Percentiles rank a stretch among this genome's conserved stretches.
Conservation (phyloP, 30 jellyfish, hydroid and myxozoan genomes). For the Rhopilema esculentum region DNA sequence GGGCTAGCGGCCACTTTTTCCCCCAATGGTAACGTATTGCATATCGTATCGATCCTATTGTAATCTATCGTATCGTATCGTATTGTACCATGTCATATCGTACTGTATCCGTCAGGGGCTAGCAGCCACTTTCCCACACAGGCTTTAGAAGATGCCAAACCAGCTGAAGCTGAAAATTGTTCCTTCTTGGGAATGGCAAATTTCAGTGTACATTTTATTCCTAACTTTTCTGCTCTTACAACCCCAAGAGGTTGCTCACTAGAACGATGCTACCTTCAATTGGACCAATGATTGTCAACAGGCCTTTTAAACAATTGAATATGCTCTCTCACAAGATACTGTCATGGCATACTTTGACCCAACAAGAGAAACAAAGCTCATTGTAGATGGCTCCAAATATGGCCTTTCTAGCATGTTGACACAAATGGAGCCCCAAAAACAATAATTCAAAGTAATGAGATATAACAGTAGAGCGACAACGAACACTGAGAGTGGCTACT, state of each 20-base stretch:
- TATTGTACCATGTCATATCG: no score
- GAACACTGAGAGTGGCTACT: conserved; percentile 4
- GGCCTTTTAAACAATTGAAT: conserved; percentile 28
- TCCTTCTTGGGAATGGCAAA: conserved; percentile 62
- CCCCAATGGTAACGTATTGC: no score
- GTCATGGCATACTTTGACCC: conserved; percentile 43
- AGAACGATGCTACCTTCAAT: conserved; percentile 22
- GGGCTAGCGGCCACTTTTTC: no score
- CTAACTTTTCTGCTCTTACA: conserved; percentile 24
- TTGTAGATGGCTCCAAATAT: conserved; percentile 36
- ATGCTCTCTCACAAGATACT: conserved; percentile 20
- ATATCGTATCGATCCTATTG: no score
- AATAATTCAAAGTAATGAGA: not conserved
- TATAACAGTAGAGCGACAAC: conserved; percentile 37
- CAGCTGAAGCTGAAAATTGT: conserved; percentile 57
- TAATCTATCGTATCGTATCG: no score
- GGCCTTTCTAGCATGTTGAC: conserved; percentile 51
- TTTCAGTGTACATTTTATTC: conserved; percentile 55
- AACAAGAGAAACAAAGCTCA: conserved; percentile 17
- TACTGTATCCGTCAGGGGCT: no score
- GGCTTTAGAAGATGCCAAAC: conserved; percentile 39
- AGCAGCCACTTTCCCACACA: no score
- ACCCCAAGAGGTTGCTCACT: conserved; percentile 46
- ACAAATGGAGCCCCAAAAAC: not conserved
- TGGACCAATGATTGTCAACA: conserved; percentile 33